phyloP scores from a whole-genome alignment of 2,113 vertebrate species.

The Plecotus auritus region DNA sequence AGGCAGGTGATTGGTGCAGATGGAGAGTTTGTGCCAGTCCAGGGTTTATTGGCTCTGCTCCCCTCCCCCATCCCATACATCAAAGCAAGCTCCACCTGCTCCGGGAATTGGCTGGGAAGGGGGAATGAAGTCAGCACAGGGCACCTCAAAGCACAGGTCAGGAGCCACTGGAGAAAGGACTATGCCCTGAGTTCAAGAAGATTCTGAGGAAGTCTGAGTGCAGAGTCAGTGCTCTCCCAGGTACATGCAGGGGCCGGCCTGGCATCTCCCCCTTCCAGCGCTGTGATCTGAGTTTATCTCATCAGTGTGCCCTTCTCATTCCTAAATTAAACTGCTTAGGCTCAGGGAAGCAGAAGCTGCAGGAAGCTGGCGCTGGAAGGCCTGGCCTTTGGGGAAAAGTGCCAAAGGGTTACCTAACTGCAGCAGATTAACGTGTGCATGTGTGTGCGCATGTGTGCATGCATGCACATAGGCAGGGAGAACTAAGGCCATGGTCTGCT shows the following conservation, averaged over 20 bases:
- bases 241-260: too few species aligned
- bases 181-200: background rate
- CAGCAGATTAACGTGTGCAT: background rate
- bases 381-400: background rate
- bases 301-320: background rate
- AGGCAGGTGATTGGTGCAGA: background rate
- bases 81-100: slow-evolving; percentile 56
- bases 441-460: background rate
- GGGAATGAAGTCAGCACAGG: slow-evolving; percentile 15
- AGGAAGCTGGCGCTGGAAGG: background rate
- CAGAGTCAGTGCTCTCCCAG: background rate
- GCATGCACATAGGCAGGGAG: background rate
- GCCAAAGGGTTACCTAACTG: background rate
- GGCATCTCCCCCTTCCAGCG: background rate
- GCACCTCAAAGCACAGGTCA: background rate
- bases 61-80: background rate
- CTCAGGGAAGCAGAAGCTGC: background rate
- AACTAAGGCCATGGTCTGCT: background rate
- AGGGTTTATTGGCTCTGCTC: background rate
- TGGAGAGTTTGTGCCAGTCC: background rate
- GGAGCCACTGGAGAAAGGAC: background rate
- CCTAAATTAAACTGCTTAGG: background rate
- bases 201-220: background rate
- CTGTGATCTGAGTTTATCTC: background rate
- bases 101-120: slow-evolving; percentile 17